A percentile compares a stretch with the other conserved stretches of the same genome.
phyloP scores from a whole-genome alignment of 2,113 vertebrate genomes.

The Suncus etruscus region DNA sequence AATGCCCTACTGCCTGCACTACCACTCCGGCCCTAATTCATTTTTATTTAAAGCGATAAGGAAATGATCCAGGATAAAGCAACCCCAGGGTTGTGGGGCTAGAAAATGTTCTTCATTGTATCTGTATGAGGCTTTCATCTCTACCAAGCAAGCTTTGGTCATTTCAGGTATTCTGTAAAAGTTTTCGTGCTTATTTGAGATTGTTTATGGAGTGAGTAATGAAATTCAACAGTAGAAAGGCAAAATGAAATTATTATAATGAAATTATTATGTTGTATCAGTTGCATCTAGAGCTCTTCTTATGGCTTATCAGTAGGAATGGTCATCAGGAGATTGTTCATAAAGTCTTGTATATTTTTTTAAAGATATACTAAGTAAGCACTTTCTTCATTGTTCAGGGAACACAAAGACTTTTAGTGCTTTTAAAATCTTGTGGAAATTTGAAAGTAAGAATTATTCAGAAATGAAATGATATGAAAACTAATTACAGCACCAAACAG shows the following conservation, averaged over 20 bases:
- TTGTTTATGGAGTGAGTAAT: constrained; percentile 67
- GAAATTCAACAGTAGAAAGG: constrained; percentile 54
- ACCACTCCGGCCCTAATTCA: too few relatives aligned
- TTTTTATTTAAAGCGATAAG: not conserved
- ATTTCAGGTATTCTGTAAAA: constrained; percentile 58
- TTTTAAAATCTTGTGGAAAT: constrained; percentile 38
- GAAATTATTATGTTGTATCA: not conserved
- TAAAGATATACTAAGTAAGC: constrained; percentile 5
- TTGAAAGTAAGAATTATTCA: constrained; percentile 10
- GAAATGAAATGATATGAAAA: not conserved
- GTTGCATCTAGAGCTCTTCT: not conserved
- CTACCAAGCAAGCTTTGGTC: constrained; percentile 40
- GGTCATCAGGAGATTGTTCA: not conserved
- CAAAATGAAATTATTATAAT: constrained; percentile 46
- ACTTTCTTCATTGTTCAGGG: not conserved
- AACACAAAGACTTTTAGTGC: not conserved
- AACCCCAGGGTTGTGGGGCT: not conserved
- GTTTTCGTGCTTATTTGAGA: constrained; percentile 46
- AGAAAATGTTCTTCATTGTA: not conserved
- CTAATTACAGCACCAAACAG: not conserved
- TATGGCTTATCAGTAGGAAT: not conserved
- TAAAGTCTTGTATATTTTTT: not conserved
- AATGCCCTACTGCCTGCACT: too few relatives aligned
- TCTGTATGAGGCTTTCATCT: not conserved
- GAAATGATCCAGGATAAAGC: not conserved